Percentiles rank a stretch among this genome's conserved stretches.
These are phyloP conservation scores for Natrix natrix DNA, from an alignment of 2,797 vertebrate genomes.

Conservation along the genomic window DNA sequence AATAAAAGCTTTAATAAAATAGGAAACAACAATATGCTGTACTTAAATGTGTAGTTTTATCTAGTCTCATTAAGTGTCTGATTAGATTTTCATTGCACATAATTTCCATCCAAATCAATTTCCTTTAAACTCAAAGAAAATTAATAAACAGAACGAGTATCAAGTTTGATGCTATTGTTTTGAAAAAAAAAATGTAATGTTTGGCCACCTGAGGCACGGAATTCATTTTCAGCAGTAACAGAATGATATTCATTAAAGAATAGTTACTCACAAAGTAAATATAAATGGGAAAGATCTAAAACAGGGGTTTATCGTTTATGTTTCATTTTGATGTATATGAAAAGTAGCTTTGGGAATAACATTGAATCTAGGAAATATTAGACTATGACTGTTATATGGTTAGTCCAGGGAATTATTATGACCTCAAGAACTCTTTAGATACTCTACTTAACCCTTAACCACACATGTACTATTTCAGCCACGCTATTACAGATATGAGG, in stretches of 20 bases:
- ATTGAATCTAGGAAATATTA: not conserved
- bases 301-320: not conserved
- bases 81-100: not conserved
- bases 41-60: not conserved
- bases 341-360: not conserved
- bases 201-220: not conserved
- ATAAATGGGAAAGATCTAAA: slow-evolving; percentile 12
- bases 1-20: not conserved
- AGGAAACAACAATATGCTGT: not conserved
- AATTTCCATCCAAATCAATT: not conserved
- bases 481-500: no score
- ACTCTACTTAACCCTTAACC: not conserved
- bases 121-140: not conserved
- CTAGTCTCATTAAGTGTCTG: slow-evolving; percentile 1
- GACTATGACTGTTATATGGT: not conserved
- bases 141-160: slow-evolving; percentile 1
- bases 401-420: not conserved
- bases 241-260: slow-evolving; percentile 4
- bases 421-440: not conserved
- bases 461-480: no score
- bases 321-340: not conserved
- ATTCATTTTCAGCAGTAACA: not conserved
- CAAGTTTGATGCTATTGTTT: not conserved
- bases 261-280: slow-evolving; percentile 22
- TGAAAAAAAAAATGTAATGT: not conserved